Evolutionary conservation across 2,888 invertebrate genomes (phyloP).

Genomic region (Mycogona germanica): DNA sequence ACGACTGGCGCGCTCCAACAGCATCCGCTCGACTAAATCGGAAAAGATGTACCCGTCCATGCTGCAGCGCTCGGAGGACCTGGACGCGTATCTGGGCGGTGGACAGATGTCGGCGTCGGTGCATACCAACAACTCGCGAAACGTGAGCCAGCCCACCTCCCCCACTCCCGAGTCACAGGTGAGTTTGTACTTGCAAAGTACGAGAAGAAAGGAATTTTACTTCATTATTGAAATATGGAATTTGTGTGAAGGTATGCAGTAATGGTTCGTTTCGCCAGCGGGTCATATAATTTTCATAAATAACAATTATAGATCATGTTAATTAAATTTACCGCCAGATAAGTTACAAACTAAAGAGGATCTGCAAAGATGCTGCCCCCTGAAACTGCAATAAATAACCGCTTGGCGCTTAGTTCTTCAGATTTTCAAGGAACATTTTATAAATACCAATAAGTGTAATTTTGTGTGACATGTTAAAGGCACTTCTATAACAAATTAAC

Average conservation of each 20-base stretch:
- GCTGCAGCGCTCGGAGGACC: slow-evolving; percentile 68
- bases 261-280: background rate
- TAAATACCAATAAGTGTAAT: too few species aligned
- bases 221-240: background rate
- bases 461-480: too few species aligned
- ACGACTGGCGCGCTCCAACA: slow-evolving; percentile 76
- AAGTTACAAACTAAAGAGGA: too few species aligned
- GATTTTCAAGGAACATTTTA: too few species aligned
- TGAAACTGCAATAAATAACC: too few species aligned
- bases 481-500: too few species aligned
- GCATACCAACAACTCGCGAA: slow-evolving; percentile 26
- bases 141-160: slow-evolving; percentile 61
- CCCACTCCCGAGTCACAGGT: slow-evolving; percentile 43
- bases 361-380: too few species aligned
- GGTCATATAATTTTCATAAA: too few species aligned
- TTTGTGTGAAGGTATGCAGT: background rate
- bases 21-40: slow-evolving; percentile 89
- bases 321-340: too few species aligned
- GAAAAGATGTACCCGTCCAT: slow-evolving; percentile 89
- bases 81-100: slow-evolving; percentile 28
- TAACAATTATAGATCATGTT: too few species aligned
- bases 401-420: too few species aligned
- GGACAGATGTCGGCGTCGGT: slow-evolving; percentile 13
- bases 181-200: slow-evolving; percentile 11
- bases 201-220: too few species aligned